A percentile compares a stretch with the other conserved stretches of the same genome.
Conservation (phyloP, 1,140 invertebrate species). For the Platorchestia sp. region DNA sequence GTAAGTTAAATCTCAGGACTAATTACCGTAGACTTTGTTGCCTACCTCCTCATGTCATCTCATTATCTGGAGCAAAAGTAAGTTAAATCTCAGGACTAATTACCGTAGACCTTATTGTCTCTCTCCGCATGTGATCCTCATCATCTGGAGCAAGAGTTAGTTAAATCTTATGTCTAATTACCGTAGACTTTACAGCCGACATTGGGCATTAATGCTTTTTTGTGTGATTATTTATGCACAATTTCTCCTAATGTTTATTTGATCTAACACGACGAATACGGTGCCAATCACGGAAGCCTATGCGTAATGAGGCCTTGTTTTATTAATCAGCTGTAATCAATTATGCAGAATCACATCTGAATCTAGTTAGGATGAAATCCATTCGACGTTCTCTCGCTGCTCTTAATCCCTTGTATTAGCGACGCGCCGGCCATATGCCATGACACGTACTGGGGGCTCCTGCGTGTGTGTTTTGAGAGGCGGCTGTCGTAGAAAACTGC, state of each 20-base stretch:
- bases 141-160: not conserved
- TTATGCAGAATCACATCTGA: constrained; percentile 1
- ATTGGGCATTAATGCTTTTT: not conserved
- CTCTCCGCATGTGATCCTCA: too few relatives aligned
- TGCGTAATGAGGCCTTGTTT: not conserved
- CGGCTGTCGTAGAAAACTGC: not conserved
- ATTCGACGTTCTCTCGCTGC: not conserved
- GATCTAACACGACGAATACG: not conserved
- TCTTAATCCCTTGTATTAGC: not conserved
- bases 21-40: too few relatives aligned
- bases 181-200: not conserved
- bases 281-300: not conserved
- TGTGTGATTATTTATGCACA: not conserved
- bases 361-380: not conserved
- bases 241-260: not conserved
- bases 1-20: too few relatives aligned
- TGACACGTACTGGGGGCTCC: not conserved
- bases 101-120: too few relatives aligned
- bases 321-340: not conserved
- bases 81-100: too few relatives aligned
- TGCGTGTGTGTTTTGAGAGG: not conserved
- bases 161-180: not conserved
- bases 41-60: too few relatives aligned
- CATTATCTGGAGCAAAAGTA: too few relatives aligned
- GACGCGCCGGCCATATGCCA: not conserved